Conservation (phyloP, 1,140 invertebrate genomes). For the Hestina assimilis region DNA sequence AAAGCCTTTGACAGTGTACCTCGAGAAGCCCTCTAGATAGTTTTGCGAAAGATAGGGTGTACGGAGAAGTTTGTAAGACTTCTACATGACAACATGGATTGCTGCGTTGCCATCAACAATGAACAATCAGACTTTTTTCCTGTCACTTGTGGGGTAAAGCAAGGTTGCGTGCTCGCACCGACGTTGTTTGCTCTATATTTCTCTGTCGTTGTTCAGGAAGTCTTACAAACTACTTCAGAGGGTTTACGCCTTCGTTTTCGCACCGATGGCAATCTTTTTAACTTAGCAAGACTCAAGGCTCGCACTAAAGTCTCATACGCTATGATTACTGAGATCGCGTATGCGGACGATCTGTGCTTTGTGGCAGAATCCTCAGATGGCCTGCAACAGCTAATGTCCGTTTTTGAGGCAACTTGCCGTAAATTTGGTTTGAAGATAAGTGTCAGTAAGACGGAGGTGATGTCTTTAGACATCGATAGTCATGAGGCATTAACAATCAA, state of each 20-base stretch:
- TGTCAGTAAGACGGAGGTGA: constrained; percentile 32
- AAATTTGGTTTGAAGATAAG: constrained; percentile 27
- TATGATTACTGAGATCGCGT: too few relatives aligned
- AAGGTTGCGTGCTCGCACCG: neutral
- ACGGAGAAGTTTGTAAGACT: constrained; percentile 12
- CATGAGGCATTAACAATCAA: constrained; percentile 10
- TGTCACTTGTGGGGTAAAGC: neutral
- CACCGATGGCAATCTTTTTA: constrained; percentile 17
- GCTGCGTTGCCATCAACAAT: neutral
- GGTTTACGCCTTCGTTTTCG: constrained; percentile 15
- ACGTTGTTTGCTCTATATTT: too few relatives aligned
- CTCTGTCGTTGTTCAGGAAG: too few relatives aligned
- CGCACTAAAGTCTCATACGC: constrained; percentile 25
- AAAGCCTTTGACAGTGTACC: neutral
- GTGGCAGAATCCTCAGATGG: too few relatives aligned
- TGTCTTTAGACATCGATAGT: constrained; percentile 19
- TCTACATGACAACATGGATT: constrained; percentile 7
- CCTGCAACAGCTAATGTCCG: too few relatives aligned
- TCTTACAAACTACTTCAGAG: too few relatives aligned
- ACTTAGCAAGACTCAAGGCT: constrained; percentile 17
- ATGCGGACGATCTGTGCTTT: too few relatives aligned
- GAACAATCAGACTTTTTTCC: constrained; percentile 1
- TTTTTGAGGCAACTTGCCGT: constrained; percentile 13
- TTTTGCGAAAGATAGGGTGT: neutral
- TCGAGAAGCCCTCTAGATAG: constrained; percentile 5